Conservation (phyloP, 2,797 vertebrate genomes). For the Melanotaenia nigrans region DNA sequence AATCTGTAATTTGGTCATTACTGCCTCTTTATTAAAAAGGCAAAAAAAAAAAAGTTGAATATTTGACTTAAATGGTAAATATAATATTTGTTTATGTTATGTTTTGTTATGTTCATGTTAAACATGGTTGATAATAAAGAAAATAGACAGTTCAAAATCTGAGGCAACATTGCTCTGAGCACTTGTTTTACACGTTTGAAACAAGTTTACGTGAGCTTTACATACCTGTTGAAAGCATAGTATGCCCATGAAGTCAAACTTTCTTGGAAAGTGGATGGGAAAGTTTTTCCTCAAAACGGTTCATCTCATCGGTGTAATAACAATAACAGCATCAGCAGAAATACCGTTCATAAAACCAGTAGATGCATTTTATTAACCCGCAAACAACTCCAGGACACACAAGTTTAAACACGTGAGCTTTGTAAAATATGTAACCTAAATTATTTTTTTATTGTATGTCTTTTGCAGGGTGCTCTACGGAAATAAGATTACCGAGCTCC, state of each 20-base stretch:
- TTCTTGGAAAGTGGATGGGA: neutral
- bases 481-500: constrained; percentile 98
- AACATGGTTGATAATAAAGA: too few relatives aligned
- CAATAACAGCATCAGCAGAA: neutral
- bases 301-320: neutral
- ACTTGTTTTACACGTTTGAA: neutral
- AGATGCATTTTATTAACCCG: constrained; percentile 2
- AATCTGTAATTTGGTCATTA: too few relatives aligned
- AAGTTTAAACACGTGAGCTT: neutral
- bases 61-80: too few relatives aligned
- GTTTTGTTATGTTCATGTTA: too few relatives aligned
- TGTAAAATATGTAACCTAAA: constrained; percentile 20
- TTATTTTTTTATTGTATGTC: constrained; percentile 58
- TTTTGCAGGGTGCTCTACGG: constrained; percentile 93
- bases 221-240: neutral
- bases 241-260: neutral
- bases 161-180: neutral
- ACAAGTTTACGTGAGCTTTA: neutral
- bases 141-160: neutral
- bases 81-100: too few relatives aligned
- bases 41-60: too few relatives aligned
- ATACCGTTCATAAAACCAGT: constrained; percentile 11
- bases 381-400: neutral
- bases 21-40: too few relatives aligned
- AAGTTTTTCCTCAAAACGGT: neutral